Percentiles rank a stretch among this genome's conserved stretches.
phyloP scores from a whole-genome alignment of 1,140 invertebrate genomes.

The Nebria ingens region DNA sequence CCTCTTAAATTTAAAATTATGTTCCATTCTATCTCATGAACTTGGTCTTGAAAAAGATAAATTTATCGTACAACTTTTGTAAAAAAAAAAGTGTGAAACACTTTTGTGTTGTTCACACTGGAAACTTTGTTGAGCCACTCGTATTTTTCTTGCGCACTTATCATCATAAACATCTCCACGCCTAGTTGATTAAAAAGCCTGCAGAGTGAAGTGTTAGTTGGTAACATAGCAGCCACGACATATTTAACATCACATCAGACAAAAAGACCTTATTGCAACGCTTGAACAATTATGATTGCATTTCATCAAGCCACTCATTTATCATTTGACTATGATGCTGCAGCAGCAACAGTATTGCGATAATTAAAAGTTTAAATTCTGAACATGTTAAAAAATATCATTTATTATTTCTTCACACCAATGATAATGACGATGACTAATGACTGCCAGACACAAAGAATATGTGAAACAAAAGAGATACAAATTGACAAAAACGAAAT shows the following conservation, averaged over 20 bases:
- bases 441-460: conserved; percentile 7
- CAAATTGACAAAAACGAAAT: not conserved
- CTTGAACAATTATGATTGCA: not conserved
- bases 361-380: conserved; percentile 7
- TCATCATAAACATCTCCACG: conserved; percentile 1
- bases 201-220: no score
- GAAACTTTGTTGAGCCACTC: no score
- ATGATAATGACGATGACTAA: not conserved
- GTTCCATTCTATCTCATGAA: no score
- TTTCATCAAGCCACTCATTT: conserved; percentile 4
- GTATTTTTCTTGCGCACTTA: not conserved
- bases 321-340: no score
- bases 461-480: conserved; percentile 1
- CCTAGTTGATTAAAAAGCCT: not conserved
- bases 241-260: not conserved
- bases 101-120: no score
- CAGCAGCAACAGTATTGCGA: conserved; percentile 5
- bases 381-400: conserved; percentile 8
- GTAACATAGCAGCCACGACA: no score
- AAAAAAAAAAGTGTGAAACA: no score
- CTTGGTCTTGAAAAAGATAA: no score
- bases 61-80: no score
- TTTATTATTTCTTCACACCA: conserved; percentile 1
- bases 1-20: no score
- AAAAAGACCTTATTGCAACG: not conserved